Base-by-base conservation (phyloP, 2,797 vertebrate genomes). In the Myiotriccus ornatus region DNA sequence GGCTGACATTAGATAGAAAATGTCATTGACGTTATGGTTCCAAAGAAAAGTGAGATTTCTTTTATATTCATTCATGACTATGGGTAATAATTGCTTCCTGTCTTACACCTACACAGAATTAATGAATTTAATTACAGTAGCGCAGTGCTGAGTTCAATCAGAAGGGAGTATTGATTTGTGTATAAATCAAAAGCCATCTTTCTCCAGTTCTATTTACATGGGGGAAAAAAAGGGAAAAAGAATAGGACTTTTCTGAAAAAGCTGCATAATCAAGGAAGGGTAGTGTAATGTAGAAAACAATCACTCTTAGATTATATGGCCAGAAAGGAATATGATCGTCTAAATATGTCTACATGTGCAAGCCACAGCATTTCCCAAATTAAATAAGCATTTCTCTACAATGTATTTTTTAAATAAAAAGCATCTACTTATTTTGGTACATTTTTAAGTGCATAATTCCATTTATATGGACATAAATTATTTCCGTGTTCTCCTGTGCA, bases 81-180 rank as follows among this genome's bases (percentile, higher is more conserved):
- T 0, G 3, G 76, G 68, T 97, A 84, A 84, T 96, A 96, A 97
- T 97, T 97, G 96, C 95, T 97, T 97, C 94, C 96, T 95, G 93
- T 97, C 95, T 97, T 94, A 97, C 97, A 97, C 96, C 97, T 97
- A 97, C 95, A 96, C 89, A 96, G 94, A 97, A 96, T 93, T 89
- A 96, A 96, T 94, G 96, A 97, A 96, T 96, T 70, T 96, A 97
- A 98, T 97, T 97, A 97, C 79, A 95, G 83, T 39, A 68, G 70
- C 4, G 2, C 34, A 87, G 91, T 23, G 27, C 69, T 86, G 56
- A 88, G 85, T 94, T 97, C 96, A 96, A 71, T 95, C 91, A 92
- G 89, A 93, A 96, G 71, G 95, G 74, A 96, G 88, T 96, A 94
- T 88, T 97, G 97, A 96, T 97, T 96, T 93, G 60, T 67, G 90